A percentile compares a stretch with the other conserved stretches of the same genome.
Evolutionary conservation across 2,113 vertebrate genomes (phyloP).

Genomic region (Callorhinus ursinus): DNA sequence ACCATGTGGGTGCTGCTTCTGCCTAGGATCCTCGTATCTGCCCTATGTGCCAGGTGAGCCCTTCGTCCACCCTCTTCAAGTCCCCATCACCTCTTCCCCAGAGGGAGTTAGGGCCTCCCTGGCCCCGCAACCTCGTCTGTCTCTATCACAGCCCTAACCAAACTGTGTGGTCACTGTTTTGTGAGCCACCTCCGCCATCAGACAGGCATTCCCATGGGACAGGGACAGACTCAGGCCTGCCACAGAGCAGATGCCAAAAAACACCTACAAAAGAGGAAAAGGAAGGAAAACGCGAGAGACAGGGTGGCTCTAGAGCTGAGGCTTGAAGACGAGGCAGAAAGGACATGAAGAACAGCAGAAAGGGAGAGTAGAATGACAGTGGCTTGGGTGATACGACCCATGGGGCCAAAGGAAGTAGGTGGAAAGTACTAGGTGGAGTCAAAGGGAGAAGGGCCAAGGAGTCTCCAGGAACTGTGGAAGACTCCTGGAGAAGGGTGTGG

Average conservation of each 20-base stretch:
- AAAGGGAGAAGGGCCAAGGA: not conserved
- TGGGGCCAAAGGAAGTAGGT: not conserved
- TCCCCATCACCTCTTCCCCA: not conserved
- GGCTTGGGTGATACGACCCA: accelerated
- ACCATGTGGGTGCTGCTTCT: not conserved
- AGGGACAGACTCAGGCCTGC: not conserved
- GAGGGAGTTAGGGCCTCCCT: not conserved
- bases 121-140: not conserved
- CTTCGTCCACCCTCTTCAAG: not conserved
- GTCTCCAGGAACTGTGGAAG: not conserved
- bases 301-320: not conserved
- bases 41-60: not conserved
- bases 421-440: not conserved
- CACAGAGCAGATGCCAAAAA: not conserved
- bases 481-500: not conserved
- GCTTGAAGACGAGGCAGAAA: not conserved
- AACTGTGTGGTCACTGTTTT: not conserved
- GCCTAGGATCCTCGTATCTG: not conserved
- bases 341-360: not conserved
- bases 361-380: not conserved
- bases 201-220: not conserved
- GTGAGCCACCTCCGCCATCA: not conserved
- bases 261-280: not conserved
- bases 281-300: not conserved
- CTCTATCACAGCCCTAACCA: not conserved